These are phyloP conservation scores for Apodemus speciosus DNA, from an alignment of 2,113 vertebrate species.

Conservation along the genomic window DNA sequence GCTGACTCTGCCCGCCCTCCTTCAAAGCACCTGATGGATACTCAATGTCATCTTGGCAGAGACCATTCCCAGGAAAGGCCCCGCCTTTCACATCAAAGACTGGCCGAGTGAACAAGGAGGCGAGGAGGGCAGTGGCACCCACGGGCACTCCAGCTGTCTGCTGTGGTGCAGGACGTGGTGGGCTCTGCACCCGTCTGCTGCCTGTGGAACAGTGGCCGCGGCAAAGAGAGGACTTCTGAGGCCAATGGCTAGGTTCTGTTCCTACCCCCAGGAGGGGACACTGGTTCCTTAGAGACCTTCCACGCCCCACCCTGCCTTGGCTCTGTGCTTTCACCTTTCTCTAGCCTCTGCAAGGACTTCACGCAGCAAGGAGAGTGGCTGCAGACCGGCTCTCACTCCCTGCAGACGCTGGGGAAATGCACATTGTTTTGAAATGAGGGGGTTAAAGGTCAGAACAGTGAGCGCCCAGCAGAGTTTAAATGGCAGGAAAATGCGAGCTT, in stretches of 20 bases:
- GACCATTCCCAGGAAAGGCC: not conserved
- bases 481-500: conserved; percentile 80
- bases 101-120: rapidly evolving
- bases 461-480: conserved; percentile 83
- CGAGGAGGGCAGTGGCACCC: rapidly evolving
- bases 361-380: not conserved
- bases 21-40: not conserved
- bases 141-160: not conserved
- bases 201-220: rapidly evolving
- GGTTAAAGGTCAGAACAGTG: conserved; percentile 80
- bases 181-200: not conserved
- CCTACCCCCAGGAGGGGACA: not conserved
- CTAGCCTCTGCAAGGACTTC: conserved; percentile 8
- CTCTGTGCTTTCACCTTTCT: not conserved
- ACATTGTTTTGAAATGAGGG: conserved; percentile 75
- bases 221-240: not conserved
- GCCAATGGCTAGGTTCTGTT: not conserved
- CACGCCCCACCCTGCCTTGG: not conserved
- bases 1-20: not conserved
- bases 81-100: not conserved
- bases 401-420: conserved; percentile 28
- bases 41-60: too few relatives aligned
- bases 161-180: rapidly evolving
- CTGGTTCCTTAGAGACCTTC: not conserved
- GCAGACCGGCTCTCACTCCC: not conserved